Evolutionary conservation across 2,113 vertebrate genomes (phyloP).

Genomic region (Brachypteracias leptosomus): DNA sequence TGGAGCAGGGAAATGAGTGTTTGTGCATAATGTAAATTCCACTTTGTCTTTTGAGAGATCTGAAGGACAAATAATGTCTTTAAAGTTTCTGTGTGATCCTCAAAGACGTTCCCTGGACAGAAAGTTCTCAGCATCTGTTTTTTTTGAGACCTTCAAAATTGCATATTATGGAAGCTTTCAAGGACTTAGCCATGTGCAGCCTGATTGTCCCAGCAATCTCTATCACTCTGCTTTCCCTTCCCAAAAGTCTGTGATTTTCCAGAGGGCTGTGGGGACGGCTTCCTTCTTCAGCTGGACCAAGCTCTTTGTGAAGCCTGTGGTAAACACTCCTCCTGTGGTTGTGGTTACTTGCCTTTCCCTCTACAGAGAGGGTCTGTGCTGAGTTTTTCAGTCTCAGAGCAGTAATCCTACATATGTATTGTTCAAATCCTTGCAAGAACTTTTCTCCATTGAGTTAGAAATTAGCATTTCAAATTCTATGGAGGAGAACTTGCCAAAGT

Average conservation of each 20-base stretch:
- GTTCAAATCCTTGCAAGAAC: slow-evolving; percentile 16
- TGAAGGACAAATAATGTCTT: not conserved
- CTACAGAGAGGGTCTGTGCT: not conserved
- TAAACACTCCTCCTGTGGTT: not conserved
- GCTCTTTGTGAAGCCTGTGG: not conserved
- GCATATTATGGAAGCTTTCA: not conserved
- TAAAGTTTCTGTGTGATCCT: not conserved
- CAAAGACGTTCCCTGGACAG: not conserved
- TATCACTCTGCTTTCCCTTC: not conserved
- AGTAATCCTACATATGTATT: not conserved
- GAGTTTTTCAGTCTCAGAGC: not conserved
- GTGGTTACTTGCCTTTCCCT: not conserved
- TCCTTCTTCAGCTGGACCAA: not conserved
- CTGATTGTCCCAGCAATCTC: not conserved
- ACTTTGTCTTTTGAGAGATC: not conserved
- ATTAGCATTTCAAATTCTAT: slow-evolving; percentile 49
- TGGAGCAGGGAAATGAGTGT: not conserved
- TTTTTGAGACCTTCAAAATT: not conserved
- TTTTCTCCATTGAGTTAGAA: slow-evolving; percentile 30
- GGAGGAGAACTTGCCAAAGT: slow-evolving; percentile 14
- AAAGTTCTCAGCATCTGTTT: not conserved
- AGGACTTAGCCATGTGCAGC: not conserved
- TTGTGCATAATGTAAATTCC: not conserved
- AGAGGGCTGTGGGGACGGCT: not conserved
- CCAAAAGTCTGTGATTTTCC: not conserved